A percentile compares a stretch with the other conserved stretches of the same genome.
phyloP scores from a whole-genome alignment of 2,797 vertebrate species.

The Danio kyathit region DNA sequence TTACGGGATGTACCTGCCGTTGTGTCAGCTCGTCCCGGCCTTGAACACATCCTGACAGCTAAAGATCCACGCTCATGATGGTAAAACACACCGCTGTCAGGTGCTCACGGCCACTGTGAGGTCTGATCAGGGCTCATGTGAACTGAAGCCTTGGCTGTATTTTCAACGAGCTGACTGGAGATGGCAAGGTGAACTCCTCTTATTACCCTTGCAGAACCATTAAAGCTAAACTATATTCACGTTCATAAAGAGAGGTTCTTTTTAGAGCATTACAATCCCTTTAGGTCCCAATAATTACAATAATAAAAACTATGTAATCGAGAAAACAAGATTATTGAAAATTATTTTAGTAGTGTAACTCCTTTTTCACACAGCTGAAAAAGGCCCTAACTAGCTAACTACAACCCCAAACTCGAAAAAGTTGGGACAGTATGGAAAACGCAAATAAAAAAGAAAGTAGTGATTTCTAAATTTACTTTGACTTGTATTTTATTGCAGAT shows the following conservation, averaged over 20 bases:
- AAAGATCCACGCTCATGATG: slow-evolving; percentile 25
- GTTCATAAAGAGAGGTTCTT: not conserved
- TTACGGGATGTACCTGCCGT: slow-evolving; percentile 66
- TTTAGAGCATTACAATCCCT: too few relatives aligned
- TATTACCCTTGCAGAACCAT: slow-evolving; percentile 14
- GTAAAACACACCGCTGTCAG: slow-evolving; percentile 55
- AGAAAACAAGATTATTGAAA: too few relatives aligned
- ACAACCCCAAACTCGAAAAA: too few relatives aligned
- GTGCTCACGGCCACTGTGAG: slow-evolving; percentile 63
- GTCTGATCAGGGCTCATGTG: slow-evolving; percentile 53
- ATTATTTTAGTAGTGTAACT: too few relatives aligned
- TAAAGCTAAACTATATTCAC: not conserved
- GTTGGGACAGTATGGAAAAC: too few relatives aligned
- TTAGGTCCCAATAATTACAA: too few relatives aligned
- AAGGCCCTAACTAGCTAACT: too few relatives aligned
- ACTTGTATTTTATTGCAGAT: too few relatives aligned
- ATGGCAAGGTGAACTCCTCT: slow-evolving; percentile 8
- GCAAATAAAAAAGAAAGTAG: too few relatives aligned
- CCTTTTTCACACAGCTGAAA: too few relatives aligned
- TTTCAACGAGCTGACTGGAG: not conserved
- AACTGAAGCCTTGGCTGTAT: slow-evolving; percentile 63
- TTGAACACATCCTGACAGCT: slow-evolving; percentile 55
- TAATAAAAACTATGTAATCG: too few relatives aligned
- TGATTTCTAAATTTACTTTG: too few relatives aligned
- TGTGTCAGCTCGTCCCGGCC: slow-evolving; percentile 64